Conservation (phyloP, 1,140 invertebrate species). For the Acarapis woodi region DNA sequence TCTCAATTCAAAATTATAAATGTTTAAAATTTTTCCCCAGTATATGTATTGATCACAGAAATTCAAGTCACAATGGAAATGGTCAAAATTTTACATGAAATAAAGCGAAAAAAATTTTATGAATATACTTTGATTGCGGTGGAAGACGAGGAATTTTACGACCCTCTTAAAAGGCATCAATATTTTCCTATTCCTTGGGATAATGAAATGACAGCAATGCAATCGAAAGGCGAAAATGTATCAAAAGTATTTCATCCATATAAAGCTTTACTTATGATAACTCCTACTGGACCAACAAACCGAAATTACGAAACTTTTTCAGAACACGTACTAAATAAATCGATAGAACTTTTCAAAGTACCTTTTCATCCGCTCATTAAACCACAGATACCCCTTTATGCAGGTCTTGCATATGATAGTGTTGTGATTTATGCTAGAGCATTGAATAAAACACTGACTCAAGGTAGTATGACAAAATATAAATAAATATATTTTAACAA, state of each 20-base stretch:
- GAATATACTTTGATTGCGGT: conserved; percentile 57
- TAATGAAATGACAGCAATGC: neutral
- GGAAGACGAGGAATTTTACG: conserved; percentile 52
- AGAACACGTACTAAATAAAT: conserved; percentile 23
- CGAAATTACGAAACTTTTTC: conserved; percentile 11
- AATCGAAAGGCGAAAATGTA: neutral
- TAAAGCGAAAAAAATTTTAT: conserved; percentile 33
- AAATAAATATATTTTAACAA: too few species aligned
- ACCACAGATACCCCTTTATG: conserved; percentile 43
- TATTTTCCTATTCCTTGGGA: conserved; percentile 2
- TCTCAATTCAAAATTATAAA: neutral
- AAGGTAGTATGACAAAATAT: too few species aligned
- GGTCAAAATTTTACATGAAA: conserved; percentile 29
- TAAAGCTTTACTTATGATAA: conserved; percentile 35
- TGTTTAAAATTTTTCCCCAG: conserved; percentile 20
- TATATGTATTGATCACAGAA: conserved; percentile 59
- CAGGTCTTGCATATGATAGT: conserved; percentile 56
- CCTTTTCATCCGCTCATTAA: conserved; percentile 33
- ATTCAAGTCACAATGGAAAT: conserved; percentile 51
- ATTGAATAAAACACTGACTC: conserved; percentile 37
- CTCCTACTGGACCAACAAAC: conserved; percentile 14
- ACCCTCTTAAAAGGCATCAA: conserved; percentile 23
- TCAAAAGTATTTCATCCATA: conserved; percentile 20
- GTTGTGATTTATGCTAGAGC: conserved; percentile 54
- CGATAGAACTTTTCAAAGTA: conserved; percentile 34